Conservation (phyloP, 1,140 invertebrate species). For the Magallana angulata region DNA sequence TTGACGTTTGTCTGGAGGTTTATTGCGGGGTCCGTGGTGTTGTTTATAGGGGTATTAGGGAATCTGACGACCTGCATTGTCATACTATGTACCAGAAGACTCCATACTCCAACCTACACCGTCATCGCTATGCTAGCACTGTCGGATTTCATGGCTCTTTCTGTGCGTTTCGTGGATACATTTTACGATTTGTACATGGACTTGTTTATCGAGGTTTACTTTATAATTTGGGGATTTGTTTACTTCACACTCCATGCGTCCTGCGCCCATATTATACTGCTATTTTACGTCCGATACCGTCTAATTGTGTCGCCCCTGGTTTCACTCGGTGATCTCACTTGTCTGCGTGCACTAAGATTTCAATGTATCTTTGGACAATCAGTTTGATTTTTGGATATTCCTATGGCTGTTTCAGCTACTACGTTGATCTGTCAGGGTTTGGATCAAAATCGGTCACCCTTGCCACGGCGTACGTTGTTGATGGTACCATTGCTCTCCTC, state of each 20-base stretch:
- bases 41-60: constrained; percentile 1
- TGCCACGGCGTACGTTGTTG: not conserved
- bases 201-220: not conserved
- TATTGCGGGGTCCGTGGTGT: not conserved
- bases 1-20: constrained; percentile 1
- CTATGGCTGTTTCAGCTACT: constrained; percentile 17
- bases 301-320: not conserved
- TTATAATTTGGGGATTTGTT: constrained; percentile 12
- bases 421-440: not conserved
- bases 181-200: constrained; percentile 13
- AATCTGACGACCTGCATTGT: not conserved
- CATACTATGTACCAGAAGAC: not conserved
- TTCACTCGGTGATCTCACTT: not conserved
- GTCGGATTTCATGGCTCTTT: not conserved
- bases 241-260: not conserved
- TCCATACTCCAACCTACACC: not conserved
- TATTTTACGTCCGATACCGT: constrained; percentile 12
- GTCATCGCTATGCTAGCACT: not conserved
- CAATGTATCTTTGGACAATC: not conserved
- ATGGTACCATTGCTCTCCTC: not conserved
- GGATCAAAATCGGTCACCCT: not conserved
- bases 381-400: not conserved
- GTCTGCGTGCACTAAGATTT: not conserved
- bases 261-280: constrained; percentile 8
- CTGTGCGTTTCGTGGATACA: not conserved